phyloP scores from a whole-genome alignment of 2,888 invertebrate species.

The Smittia aterrima region DNA sequence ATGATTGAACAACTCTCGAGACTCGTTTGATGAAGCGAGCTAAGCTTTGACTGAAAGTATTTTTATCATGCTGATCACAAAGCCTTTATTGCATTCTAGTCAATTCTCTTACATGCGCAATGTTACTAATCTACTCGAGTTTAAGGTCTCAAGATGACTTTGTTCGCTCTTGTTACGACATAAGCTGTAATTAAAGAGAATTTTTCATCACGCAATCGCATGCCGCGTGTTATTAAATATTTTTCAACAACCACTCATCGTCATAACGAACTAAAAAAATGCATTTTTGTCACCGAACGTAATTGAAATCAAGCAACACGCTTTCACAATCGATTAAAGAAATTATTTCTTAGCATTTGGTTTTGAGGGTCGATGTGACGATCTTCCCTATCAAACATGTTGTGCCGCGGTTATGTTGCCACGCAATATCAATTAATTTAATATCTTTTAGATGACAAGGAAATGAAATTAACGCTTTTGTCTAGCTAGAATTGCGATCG shows the following conservation, averaged over 20 bases:
- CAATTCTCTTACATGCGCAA: not conserved
- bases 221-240: not conserved
- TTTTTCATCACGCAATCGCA: not conserved
- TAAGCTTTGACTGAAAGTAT: not conserved
- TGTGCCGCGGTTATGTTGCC: not conserved
- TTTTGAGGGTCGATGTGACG: not conserved
- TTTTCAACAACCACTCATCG: not conserved
- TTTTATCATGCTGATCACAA: not conserved
- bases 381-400: not conserved
- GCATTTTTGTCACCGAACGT: not conserved
- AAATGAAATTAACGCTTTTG: not conserved
- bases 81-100: slow-evolving; percentile 22
- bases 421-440: slow-evolving; percentile 6
- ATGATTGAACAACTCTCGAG: not conserved
- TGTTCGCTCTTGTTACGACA: not conserved
- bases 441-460: slow-evolving; percentile 13
- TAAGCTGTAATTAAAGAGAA: not conserved
- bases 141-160: not conserved
- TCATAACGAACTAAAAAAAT: not conserved
- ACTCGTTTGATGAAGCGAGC: too few species aligned
- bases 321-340: not conserved
- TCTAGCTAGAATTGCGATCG: too few species aligned
- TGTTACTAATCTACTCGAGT: not conserved
- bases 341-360: not conserved
- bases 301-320: not conserved